phyloP scores from a whole-genome alignment of 2,113 vertebrate genomes.

The Stegostoma tigrinum region DNA sequence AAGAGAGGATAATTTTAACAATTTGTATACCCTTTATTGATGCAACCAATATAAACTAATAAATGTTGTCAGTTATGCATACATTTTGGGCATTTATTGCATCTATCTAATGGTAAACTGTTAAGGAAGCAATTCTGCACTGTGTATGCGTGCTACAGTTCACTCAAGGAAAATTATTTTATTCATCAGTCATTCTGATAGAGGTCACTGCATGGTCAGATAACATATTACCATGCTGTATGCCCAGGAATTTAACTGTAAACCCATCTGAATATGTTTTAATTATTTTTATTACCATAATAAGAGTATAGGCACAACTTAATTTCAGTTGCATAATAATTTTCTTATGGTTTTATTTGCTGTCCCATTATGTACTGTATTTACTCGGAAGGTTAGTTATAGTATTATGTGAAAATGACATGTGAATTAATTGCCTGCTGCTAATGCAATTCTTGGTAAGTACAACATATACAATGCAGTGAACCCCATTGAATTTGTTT shows the following conservation, averaged over 20 bases:
- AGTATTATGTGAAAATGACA: not conserved
- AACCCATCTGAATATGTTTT: not conserved
- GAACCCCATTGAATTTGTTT: not conserved
- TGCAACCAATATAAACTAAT: not conserved
- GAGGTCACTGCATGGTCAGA: conserved; percentile 41
- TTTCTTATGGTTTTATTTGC: not conserved
- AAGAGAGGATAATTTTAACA: not conserved
- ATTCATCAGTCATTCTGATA: conserved; percentile 41
- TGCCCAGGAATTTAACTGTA: not conserved
- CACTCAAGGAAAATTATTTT: conserved; percentile 36
- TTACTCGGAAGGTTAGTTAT: not conserved
- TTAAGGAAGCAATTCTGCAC: conserved; percentile 37
- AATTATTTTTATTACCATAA: not conserved
- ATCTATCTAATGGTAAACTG: not conserved
- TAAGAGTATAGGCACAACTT: not conserved
- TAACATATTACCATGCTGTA: conserved; percentile 39
- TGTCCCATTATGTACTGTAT: not conserved
- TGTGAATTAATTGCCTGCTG: not conserved
- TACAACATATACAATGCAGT: not conserved
- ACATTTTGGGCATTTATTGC: not conserved
- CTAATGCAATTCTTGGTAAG: not conserved
- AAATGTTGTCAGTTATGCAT: not conserved
- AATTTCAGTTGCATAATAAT: not conserved
- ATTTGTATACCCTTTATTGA: not conserved
- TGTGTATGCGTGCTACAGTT: conserved; percentile 4